Evolutionary conservation across 2,113 vertebrate species (phyloP), one percentile per base, ranked within the genome.

Genomic region (Pogonocichla stellata): DNA sequence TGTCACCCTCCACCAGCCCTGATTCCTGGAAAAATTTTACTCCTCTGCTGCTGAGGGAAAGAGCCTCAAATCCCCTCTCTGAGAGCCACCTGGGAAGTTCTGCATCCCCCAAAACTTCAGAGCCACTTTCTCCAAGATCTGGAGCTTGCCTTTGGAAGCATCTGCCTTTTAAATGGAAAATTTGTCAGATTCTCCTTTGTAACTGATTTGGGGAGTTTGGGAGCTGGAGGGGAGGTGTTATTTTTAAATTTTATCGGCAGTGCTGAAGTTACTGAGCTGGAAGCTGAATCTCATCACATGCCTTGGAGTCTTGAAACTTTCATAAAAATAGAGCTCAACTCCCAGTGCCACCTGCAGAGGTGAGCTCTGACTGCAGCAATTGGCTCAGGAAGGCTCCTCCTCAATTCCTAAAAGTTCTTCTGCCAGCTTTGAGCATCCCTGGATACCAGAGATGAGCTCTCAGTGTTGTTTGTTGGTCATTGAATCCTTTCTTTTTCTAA

Each of bases 181-280:
- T 31, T 65, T 54, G 64, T 80, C 83, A 80, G 64, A 34, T 60
- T 45, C 58, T 86, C 10, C 8, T 66, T 80, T 78, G 80, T 48
- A 20, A 58, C 43, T 50, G 25, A 58, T 47, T 58, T 80, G 53
- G 38, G 74, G 72, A 34, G 51, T 5, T 73, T 42, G 58, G 75
- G 47, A 88, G 88, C 95, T 86, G 86, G 86, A 90, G 65, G 84
- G 81, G 85, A 94, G 72, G 67, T 86, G 88, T 93, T 96, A 88
- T 92, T 94, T 94, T 94, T 86, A 73, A 90, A 64, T 80, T 96
- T 86, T 86, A 36, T 94, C 66, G 11, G 85, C 53, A 43, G 57
- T 1, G 2, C 58, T 77, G 89, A 92, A 91, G 86, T 83, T 83
- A 28, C 92, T 67, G 75, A 92, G 22, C 72, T 90, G 88, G 72